Percentiles rank a stretch among this genome's conserved stretches.
Conservation (phyloP, 2,113 vertebrate genomes). For the Oenanthe oenanthe region DNA sequence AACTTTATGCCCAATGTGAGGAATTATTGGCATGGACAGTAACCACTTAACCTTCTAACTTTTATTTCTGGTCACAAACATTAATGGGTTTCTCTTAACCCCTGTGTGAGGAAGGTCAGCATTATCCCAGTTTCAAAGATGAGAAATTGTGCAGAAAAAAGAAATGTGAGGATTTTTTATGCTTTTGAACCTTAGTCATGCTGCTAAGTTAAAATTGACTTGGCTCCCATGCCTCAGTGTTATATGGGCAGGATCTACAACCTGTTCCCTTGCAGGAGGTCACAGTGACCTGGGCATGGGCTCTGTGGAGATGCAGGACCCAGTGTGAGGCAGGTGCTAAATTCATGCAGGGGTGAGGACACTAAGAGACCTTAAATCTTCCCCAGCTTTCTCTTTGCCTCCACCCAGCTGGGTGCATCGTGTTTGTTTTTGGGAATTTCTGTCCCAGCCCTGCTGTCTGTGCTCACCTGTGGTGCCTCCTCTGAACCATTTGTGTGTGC, state of each 20-base stretch:
- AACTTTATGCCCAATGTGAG: constrained; percentile 5
- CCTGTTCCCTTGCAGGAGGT: not conserved
- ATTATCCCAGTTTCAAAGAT: not conserved
- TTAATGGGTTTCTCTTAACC: constrained; percentile 51
- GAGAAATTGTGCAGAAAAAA: constrained; percentile 5
- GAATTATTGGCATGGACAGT: constrained; percentile 15
- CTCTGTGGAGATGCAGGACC: fast-evolving
- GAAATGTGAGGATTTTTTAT: not conserved
- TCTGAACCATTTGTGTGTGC: not conserved
- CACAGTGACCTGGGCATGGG: not conserved
- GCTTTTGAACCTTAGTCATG: not conserved
- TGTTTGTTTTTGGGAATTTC: not conserved
- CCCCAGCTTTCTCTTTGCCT: not conserved
- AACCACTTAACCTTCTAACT: constrained; percentile 47
- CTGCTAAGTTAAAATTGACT: not conserved
- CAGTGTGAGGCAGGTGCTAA: not conserved
- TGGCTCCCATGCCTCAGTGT: not conserved
- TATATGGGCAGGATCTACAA: not conserved
- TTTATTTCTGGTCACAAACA: constrained; percentile 34
- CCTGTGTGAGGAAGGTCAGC: not conserved
- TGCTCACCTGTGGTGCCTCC: not conserved
- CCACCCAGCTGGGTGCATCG: not conserved
- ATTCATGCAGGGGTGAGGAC: not conserved
- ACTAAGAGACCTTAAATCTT: not conserved
- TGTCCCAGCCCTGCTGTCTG: not conserved